These are phyloP conservation scores for Apocrypta bakeri DNA, from an alignment of 1,140 invertebrate genomes.

Conservation along the genomic window DNA sequence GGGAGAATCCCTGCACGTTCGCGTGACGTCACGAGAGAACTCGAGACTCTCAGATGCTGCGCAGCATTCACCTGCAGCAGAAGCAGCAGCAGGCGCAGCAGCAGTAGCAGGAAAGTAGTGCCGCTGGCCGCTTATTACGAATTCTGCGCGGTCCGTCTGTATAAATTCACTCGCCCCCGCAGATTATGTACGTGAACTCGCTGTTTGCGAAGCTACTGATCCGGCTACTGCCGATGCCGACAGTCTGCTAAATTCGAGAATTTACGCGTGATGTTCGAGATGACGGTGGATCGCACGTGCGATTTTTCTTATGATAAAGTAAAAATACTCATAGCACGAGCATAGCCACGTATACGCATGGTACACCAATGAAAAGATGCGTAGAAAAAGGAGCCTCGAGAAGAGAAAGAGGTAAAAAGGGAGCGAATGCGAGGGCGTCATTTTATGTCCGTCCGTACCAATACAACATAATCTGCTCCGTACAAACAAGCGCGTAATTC, in stretches of 20 bases:
- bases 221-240: neutral
- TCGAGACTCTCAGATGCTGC: neutral
- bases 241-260: neutral
- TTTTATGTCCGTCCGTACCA: neutral
- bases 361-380: too few relatives aligned
- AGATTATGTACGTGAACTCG: constrained; percentile 56
- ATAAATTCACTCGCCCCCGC: constrained; percentile 59
- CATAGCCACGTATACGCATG: too few relatives aligned
- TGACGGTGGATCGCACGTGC: neutral
- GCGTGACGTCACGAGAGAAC: constrained; percentile 63
- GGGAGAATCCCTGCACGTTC: constrained; percentile 63
- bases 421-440: neutral
- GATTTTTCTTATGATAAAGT: neutral
- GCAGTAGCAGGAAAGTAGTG: constrained; percentile 36
- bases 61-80: constrained; percentile 9
- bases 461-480: constrained; percentile 50
- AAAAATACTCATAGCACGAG: too few relatives aligned
- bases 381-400: too few relatives aligned
- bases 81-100: neutral
- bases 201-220: constrained; percentile 53
- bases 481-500: constrained; percentile 10
- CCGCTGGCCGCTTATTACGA: constrained; percentile 64
- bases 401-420: neutral
- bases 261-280: neutral
- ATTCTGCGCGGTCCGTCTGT: constrained; percentile 63